Evolutionary conservation across 2,113 vertebrate species (phyloP), one percentile per base, ranked within the genome.

Genomic region (Puma concolor): DNA sequence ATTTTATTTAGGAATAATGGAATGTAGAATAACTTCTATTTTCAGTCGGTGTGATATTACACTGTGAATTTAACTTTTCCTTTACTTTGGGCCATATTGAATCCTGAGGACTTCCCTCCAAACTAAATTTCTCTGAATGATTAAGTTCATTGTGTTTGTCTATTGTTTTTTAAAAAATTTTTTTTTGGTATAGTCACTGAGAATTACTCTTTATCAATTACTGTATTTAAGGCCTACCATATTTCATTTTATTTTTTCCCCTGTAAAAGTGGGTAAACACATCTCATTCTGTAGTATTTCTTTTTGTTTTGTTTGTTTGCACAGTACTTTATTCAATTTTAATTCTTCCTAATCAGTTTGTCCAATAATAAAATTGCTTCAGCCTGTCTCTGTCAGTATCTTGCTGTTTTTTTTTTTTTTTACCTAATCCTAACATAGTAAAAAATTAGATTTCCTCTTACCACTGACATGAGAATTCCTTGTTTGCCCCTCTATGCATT

Each of bases 321-420:
- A 7, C 7, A 69, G 7, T 19, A 57, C 2, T 88, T 85, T 36
- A 60, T 9, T 92, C 15, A 83, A 9, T n/a, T 92, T 2, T 81
- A 94, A 63, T 88, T 95, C 25, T 31, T 89, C 17, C 31, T 71
- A 12, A 38, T 96, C 12, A 57, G 9, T 84, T 94, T 83, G 14
- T 91, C 19, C 63, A 23, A 31, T 86, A 90, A 31, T 88, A 89
- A 80, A 97, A 92, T 91, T 36, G 14, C 36, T 95, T 4, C 13
- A 50, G n/a, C 19, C 19, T 94, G 89, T 92, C 52, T 85, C 29
- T 64, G 6, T 82, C 25, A 64, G 44, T 60, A 57, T 90, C 41
- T 77, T 84, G 74, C 15, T 93, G 5, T 44, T 44, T 44, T 44
- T 97, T 83, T 82, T 54, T 97, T 83, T 79, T 83, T 27, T 85